Conservation (phyloP, 2,113 vertebrate genomes). For the Arizona elegans region DNA sequence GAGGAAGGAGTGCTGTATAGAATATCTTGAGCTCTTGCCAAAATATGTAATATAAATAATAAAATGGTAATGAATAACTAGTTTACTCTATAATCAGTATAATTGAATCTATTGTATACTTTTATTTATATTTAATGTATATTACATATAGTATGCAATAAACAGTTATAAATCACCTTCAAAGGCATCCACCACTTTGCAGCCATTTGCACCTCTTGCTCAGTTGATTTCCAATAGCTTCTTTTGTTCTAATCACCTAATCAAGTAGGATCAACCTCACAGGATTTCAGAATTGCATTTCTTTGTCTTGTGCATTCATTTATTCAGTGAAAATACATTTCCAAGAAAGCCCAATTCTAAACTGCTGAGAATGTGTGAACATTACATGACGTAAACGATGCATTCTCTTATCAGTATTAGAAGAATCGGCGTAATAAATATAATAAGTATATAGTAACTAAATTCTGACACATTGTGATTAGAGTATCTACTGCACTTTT, state of each 20-base stretch:
- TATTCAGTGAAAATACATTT: not conserved
- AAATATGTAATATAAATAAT: no score
- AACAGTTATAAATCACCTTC: not conserved
- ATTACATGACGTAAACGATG: accelerated
- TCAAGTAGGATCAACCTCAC: not conserved
- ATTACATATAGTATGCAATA: not conserved
- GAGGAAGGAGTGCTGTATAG: no score
- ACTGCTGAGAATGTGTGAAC: constrained; percentile 17
- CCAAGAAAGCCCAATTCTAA: not conserved
- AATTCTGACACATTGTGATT: not conserved
- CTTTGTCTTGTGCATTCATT: not conserved
- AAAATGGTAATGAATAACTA: no score
- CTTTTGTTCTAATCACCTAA: not conserved
- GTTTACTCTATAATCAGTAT: no score
- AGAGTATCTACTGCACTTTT: not conserved
- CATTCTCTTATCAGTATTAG: not conserved
- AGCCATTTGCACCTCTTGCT: not conserved
- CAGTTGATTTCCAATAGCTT: not conserved
- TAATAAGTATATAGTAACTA: not conserved
- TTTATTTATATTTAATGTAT: no score
- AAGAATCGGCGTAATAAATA: not conserved
- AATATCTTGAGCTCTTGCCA: no score
- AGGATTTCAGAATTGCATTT: not conserved
- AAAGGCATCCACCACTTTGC: not conserved
- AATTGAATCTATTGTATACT: no score